A percentile compares a stretch with the other conserved stretches of the same genome.
Evolutionary conservation across 1,140 invertebrate species (phyloP).

Genomic region (Drosophila ficusphila): DNA sequence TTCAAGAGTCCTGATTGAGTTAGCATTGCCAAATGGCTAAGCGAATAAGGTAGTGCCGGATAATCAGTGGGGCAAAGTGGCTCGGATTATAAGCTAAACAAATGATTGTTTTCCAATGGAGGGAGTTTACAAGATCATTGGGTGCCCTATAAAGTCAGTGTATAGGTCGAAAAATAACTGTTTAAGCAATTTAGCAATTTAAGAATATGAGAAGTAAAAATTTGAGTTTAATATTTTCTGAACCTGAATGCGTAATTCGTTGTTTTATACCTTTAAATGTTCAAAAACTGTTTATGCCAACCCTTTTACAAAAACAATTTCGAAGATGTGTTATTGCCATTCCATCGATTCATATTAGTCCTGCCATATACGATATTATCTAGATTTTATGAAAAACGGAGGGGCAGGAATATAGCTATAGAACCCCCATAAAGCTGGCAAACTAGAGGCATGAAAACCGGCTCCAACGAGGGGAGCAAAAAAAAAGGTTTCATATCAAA

Average conservation of each 20-base stretch:
- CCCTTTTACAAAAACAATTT: no score
- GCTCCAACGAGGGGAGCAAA: neutral
- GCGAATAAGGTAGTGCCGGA: constrained; percentile 6
- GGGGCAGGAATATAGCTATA: constrained; percentile 19
- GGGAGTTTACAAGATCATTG: neutral
- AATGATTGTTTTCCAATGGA: neutral
- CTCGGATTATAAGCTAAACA: constrained; percentile 6
- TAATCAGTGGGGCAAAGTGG: constrained; percentile 45
- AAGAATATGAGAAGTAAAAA: no score
- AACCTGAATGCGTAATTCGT: no score
- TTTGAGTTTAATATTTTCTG: no score
- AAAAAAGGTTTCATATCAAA: constrained; percentile 76
- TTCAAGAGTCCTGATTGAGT: constrained; percentile 68
- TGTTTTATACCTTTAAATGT: no score
- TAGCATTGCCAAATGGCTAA: constrained; percentile 29
- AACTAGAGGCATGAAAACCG: constrained; percentile 15
- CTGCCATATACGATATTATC: constrained; percentile 45
- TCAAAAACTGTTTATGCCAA: no score
- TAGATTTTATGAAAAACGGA: constrained; percentile 61
- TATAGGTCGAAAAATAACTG: no score
- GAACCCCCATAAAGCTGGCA: constrained; percentile 15
- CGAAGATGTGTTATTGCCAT: constrained; percentile 47
- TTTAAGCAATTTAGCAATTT: no score
- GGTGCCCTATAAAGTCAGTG: no score
- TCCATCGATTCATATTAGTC: constrained; percentile 59